Percentiles rank a stretch among this genome's conserved stretches.
Conservation (phyloP, 2,797 vertebrate species). For the Sparus aurata region DNA sequence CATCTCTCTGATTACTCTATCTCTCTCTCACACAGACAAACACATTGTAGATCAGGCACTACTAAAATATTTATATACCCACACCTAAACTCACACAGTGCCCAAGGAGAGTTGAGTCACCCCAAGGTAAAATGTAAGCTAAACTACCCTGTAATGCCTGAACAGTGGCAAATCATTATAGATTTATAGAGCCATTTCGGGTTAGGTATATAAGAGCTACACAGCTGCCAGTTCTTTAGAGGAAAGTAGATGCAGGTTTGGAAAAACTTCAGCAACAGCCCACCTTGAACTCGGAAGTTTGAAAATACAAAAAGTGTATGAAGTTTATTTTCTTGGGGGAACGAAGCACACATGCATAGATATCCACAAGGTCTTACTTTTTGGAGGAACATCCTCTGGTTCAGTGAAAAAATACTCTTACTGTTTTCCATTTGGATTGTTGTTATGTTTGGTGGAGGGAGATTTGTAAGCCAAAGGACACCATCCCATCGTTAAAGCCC, state of each 20-base stretch:
- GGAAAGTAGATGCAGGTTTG: background rate
- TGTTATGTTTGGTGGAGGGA: no score
- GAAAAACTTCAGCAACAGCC: background rate
- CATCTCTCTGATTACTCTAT: slow-evolving; percentile 56
- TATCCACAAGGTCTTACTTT: no score
- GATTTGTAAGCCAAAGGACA: no score
- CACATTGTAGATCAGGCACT: slow-evolving; percentile 28
- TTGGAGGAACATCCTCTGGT: no score
- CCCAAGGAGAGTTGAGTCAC: slow-evolving; percentile 64
- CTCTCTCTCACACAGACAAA: slow-evolving; percentile 38
- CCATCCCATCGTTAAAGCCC: no score
- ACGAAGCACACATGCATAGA: no score
- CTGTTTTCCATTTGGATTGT: no score
- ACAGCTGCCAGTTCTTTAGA: background rate
- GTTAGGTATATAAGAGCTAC: background rate
- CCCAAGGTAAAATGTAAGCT: slow-evolving; percentile 57
- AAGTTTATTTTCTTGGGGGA: slow-evolving; percentile 1
- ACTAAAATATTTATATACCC: slow-evolving; percentile 54
- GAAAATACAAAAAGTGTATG: background rate
- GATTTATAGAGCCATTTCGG: slow-evolving; percentile 26
- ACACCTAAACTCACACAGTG: slow-evolving; percentile 28
- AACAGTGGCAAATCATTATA: slow-evolving; percentile 24
- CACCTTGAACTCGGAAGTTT: background rate
- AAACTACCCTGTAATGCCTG: slow-evolving; percentile 30
- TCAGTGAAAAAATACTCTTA: no score